Conservation (phyloP, 2,888 invertebrate species). For the Prosapia bicincta region DNA sequence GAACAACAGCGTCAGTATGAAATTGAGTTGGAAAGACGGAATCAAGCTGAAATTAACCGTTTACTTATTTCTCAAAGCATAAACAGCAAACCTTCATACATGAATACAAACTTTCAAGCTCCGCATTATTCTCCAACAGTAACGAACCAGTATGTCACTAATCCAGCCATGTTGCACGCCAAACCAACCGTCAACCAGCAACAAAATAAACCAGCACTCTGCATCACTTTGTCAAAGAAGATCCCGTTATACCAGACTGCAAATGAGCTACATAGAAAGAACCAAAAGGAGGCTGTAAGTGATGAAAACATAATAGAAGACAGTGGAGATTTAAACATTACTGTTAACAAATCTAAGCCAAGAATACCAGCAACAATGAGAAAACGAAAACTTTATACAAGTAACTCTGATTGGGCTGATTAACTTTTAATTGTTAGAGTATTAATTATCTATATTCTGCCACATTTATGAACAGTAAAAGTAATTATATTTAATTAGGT, state of each 20-base stretch:
- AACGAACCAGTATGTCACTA: neutral
- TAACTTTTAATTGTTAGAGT: too few relatives aligned
- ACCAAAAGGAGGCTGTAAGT: neutral
- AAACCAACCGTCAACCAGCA: neutral
- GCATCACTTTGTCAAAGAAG: neutral
- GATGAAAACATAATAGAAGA: neutral
- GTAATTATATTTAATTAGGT: too few relatives aligned
- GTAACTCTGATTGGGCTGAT: neutral
- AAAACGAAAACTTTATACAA: neutral
- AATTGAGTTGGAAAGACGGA: constrained; percentile 18
- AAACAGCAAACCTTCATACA: too few relatives aligned
- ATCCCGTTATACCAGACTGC: neutral
- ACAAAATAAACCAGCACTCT: neutral
- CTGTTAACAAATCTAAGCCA: neutral
- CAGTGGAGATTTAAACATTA: too few relatives aligned
- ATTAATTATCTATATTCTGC: too few relatives aligned
- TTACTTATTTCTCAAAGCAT: neutral
- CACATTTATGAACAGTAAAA: too few relatives aligned
- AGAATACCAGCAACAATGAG: neutral
- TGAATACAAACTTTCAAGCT: too few relatives aligned
- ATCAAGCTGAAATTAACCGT: constrained; percentile 12
- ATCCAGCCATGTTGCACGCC: neutral
- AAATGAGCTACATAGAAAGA: neutral
- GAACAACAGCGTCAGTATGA: constrained; percentile 20
- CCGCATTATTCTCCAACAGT: neutral